Base-by-base conservation (phyloP, 2,888 invertebrate species). In the Brenthis ino region DNA sequence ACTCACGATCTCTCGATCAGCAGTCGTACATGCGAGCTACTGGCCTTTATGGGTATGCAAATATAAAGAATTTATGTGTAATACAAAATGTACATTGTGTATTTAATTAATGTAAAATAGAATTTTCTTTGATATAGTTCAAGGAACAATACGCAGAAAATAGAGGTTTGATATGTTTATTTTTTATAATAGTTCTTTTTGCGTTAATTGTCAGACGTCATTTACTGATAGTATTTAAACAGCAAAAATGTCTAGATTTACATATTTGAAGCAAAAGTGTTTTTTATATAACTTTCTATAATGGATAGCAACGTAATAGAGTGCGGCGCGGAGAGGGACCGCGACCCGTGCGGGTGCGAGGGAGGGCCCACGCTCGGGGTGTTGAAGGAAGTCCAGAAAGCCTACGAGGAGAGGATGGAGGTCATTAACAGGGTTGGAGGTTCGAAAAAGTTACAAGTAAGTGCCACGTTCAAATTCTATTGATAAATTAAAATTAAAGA, bases 361-460 rank as follows among this genome's bases (percentile, higher is more conserved):
- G 80, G 78, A 2, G 83, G 80, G 2, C 77, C 82, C 4, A 76
- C 91, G 33, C 86, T 94, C 65, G 86, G 81, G 57, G 93, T 95
- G 74, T 88, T 95, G 64, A 85, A 89, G 58, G 93, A 95, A 69
- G 94, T 96, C 73, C 95, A 94, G 79, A 84, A 87, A 65, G 87
- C 95, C 0, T 96, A 95, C 79, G 94, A 95, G 74, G 88, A 93
- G 53, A 93, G 95, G 70, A 88, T 96, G 83, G 86, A 89, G 50
- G 85, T 93, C 63, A 91, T 96, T 56, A 95, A 95, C 66, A 79
- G 80, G 37, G 80, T 85, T 13, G 93, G 91, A 0, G 86, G 84
- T 0, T 43, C 73, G 4, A 80, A 80, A 12, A 87, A 76, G 73
- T 57, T 86, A 57, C 83, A 88, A 81, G 91, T 89, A 57, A 64